Base-by-base conservation (phyloP, 1,140 invertebrate species). In the Oryctes rhinoceros region DNA sequence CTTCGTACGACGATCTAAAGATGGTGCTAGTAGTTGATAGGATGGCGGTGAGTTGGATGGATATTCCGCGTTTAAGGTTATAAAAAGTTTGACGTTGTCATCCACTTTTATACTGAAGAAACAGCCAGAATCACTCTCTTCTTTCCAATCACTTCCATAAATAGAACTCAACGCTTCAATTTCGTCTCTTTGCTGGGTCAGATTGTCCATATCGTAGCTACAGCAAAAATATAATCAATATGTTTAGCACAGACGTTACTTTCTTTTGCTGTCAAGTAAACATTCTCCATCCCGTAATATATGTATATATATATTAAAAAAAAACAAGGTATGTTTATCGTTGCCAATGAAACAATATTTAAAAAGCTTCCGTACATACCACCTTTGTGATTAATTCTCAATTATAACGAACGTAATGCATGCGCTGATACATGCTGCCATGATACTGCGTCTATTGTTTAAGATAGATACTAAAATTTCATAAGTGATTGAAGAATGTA, bases 91-190 rank as follows among this genome's bases (percentile, higher is more conserved):
- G 86, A 86, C 88, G 86, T 76, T 88, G 71, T 91, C 88, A 20
- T 82, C 85, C n/a, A 93, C 87, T 78, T 85, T 87, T n/a, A 93
- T 90, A 83, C 89, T 90, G 83, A 91, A 94, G 0, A 89, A 88
- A 82, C 88, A 87, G 47, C 89, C 87, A 15, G 86, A 87, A 80
- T 89, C 89, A 87, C 92, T 90, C 81, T 94, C 91, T 3, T 88
- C 89, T 79, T 89, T 88, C 91, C 92, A 95, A 82, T 95, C 93
- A 71, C 91, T 88, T 4, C 90, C 92, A 86, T 95, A 96, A 78
- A 96, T 96, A n/a, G 94, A 91, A 80, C 88, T 88, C 11, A 96
- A 86, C 1, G 92, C 92, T 88, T 95, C 93, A 49, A 95, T 89
- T 89, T 96, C 95, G 83, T 96, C 94, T 15, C 75, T 79, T 83